phyloP scores from a whole-genome alignment of 2,888 invertebrate species.

The Eremobia ochroleuca region DNA sequence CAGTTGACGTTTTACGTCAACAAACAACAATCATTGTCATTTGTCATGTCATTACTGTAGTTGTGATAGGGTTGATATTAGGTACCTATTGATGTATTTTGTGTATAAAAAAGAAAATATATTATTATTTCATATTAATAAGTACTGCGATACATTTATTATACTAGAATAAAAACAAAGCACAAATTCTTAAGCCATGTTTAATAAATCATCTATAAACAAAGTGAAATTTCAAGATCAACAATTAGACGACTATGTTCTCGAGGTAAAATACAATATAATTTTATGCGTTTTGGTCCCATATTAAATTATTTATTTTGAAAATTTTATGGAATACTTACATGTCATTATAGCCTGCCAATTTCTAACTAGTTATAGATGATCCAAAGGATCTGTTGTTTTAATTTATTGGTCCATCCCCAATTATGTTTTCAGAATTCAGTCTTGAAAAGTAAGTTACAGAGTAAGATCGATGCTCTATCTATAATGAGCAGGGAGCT shows the following conservation, averaged over 20 bases:
- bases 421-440: conserved; percentile 87
- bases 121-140: background rate
- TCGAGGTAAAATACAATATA: conserved; percentile 80
- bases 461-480: conserved; percentile 95
- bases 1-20: conserved; percentile 4
- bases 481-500: conserved; percentile 95
- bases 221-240: conserved; percentile 88
- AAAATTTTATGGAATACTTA: background rate
- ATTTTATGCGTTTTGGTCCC: background rate
- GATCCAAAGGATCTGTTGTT: background rate
- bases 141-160: conserved; percentile 2
- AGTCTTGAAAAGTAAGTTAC: conserved; percentile 93
- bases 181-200: conserved; percentile 71
- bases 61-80: no score
- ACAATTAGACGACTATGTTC: conserved; percentile 86
- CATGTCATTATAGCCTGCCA: background rate
- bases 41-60: background rate
- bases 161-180: conserved; percentile 8
- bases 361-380: background rate
- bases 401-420: background rate
- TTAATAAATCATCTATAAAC: conserved; percentile 75
- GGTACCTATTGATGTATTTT: no score
- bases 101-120: background rate
- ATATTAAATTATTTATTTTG: background rate
- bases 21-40: background rate